Percentiles rank a stretch among this genome's conserved stretches.
These are phyloP conservation scores for Cydia amplana DNA, from an alignment of 1,140 invertebrate genomes.

Conservation along the genomic window DNA sequence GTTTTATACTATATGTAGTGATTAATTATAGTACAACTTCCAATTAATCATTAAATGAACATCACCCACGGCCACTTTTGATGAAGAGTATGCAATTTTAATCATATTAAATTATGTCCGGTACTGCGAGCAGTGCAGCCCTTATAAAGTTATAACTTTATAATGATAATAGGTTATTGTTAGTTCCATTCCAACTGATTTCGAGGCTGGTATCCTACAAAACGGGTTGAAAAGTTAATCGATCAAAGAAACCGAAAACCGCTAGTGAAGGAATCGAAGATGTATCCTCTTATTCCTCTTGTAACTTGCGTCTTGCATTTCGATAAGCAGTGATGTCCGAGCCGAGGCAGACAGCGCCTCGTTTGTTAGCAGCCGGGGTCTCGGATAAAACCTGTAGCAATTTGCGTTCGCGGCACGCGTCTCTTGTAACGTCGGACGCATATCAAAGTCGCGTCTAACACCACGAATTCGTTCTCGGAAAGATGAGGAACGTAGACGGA, in stretches of 20 bases:
- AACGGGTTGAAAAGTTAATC: too few relatives aligned
- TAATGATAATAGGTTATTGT: too few relatives aligned
- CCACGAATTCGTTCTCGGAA: slow-evolving; percentile 58
- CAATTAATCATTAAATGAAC: neutral
- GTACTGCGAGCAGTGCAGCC: too few relatives aligned
- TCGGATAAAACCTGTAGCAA: slow-evolving; percentile 59
- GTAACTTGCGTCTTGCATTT: slow-evolving; percentile 50
- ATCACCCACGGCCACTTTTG: too few relatives aligned
- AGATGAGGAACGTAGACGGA: slow-evolving; percentile 40
- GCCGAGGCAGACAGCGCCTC: slow-evolving; percentile 51
- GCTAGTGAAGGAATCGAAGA: neutral
- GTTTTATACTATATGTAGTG: too few relatives aligned
- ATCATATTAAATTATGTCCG: neutral
- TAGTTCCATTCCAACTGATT: too few relatives aligned
- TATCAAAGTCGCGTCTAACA: slow-evolving; percentile 53
- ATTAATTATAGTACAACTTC: neutral
- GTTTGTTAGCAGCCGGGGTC: slow-evolving; percentile 52
- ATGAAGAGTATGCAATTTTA: neutral
- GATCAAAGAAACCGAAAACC: too few relatives aligned
- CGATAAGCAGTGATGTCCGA: slow-evolving; percentile 44
- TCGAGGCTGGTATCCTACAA: too few relatives aligned
- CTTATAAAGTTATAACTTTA: too few relatives aligned
- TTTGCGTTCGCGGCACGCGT: slow-evolving; percentile 64
- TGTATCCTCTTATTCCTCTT: slow-evolving; percentile 43
- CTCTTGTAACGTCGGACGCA: slow-evolving; percentile 48